A percentile compares a stretch with the other conserved stretches of the same genome.
Evolutionary conservation across 2,797 vertebrate species (phyloP).

Genomic region (Lateolabrax maculatus): DNA sequence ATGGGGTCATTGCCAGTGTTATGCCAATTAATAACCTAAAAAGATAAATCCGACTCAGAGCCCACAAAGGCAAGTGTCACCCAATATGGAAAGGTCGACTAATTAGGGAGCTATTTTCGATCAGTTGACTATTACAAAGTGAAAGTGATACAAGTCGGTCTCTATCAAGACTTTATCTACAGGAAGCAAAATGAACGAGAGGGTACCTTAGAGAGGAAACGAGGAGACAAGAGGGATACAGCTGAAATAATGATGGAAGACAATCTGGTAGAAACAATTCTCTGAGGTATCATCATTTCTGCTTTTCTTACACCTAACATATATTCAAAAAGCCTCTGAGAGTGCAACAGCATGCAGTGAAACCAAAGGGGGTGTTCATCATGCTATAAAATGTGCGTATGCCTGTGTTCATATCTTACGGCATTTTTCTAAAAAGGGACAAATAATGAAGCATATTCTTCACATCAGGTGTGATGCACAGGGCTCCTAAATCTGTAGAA

Average conservation of each 20-base stretch:
- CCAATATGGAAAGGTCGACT: conserved; percentile 42
- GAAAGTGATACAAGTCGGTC: conserved; percentile 15
- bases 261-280: conserved; percentile 33
- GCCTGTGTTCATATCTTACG: background rate
- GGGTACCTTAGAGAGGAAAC: conserved; percentile 13
- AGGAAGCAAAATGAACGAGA: conserved; percentile 31
- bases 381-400: conserved; percentile 9
- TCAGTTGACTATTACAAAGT: conserved; percentile 41
- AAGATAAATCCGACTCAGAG: conserved; percentile 28
- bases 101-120: conserved; percentile 56
- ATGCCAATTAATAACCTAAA: conserved; percentile 55
- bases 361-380: conserved; percentile 17
- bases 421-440: background rate
- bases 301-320: conserved; percentile 22
- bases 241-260: conserved; percentile 54
- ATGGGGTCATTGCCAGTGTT: conserved; percentile 45
- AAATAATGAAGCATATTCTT: conserved; percentile 15
- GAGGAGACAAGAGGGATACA: conserved; percentile 25
- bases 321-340: conserved; percentile 44
- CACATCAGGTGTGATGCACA: conserved; percentile 1
- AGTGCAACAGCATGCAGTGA: conserved; percentile 43
- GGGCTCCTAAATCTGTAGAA: background rate
- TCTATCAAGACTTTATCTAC: conserved; percentile 22
- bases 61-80: conserved; percentile 37
- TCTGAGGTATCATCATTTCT: conserved; percentile 36